Evolutionary conservation across 2,888 invertebrate genomes (phyloP).

Genomic region (Cephalotes varians): DNA sequence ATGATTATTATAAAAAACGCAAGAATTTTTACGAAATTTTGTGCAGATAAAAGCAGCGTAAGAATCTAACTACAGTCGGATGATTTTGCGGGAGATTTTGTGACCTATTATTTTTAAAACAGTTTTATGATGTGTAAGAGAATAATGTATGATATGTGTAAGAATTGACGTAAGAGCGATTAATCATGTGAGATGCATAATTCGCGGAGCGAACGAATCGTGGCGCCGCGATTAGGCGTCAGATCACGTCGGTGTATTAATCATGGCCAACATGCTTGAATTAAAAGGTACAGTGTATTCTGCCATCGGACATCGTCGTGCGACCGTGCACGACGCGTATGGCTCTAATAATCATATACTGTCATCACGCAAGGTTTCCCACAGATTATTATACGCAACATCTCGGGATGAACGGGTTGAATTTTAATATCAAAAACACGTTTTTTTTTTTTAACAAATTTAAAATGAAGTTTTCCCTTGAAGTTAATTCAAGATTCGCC

Average conservation of each 20-base stretch:
- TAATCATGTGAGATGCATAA: slow-evolving; percentile 6
- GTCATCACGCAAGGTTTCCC: slow-evolving; percentile 11
- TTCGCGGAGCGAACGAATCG: slow-evolving; percentile 7
- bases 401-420: neutral
- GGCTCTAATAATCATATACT: slow-evolving; percentile 5
- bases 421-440: neutral
- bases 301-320: slow-evolving; percentile 10
- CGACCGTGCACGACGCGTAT: neutral
- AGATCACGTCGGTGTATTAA: slow-evolving; percentile 16
- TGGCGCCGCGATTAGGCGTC: slow-evolving; percentile 17
- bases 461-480: neutral
- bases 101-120: neutral
- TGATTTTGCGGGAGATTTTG: neutral
- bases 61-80: neutral
- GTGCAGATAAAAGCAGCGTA: neutral
- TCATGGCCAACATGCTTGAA: slow-evolving; percentile 22
- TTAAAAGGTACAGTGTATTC: slow-evolving; percentile 39
- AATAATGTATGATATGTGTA: neutral
- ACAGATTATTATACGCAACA: slow-evolving; percentile 16
- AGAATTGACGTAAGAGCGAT: neutral
- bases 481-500: neutral
- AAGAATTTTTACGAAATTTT: neutral
- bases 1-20: neutral
- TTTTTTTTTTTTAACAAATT: neutral
- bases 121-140: neutral